Percentiles rank a stretch among this genome's conserved stretches.
phyloP scores from a whole-genome alignment of 2,888 invertebrate species.

The Sesia apiformis region DNA sequence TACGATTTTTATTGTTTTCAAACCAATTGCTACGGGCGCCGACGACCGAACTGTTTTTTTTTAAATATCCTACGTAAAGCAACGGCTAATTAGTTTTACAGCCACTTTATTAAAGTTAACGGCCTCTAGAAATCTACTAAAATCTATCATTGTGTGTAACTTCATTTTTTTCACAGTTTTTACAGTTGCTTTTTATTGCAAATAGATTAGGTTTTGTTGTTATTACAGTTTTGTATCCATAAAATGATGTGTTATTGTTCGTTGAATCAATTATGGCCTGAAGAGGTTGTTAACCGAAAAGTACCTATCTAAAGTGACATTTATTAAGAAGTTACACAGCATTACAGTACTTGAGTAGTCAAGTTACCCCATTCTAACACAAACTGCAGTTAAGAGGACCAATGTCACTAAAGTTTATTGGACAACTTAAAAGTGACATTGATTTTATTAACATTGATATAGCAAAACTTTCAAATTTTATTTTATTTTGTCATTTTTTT shows the following conservation, averaged over 20 bases:
- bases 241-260: background rate
- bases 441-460: no score
- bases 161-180: slow-evolving; percentile 27
- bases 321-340: no score
- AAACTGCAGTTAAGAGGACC: no score
- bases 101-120: slow-evolving; percentile 60
- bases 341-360: no score
- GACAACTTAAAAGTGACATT: no score
- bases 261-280: background rate
- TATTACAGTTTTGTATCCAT: slow-evolving; percentile 2
- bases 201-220: slow-evolving; percentile 50
- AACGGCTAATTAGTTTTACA: slow-evolving; percentile 63
- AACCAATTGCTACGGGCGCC: slow-evolving; percentile 47
- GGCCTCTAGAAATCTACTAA: slow-evolving; percentile 38
- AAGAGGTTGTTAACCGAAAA: no score
- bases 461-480: no score
- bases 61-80: slow-evolving; percentile 28
- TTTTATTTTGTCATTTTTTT: no score
- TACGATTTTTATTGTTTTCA: slow-evolving; percentile 70
- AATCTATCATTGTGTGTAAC: slow-evolving; percentile 27
- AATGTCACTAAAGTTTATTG: no score
- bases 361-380: no score
- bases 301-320: no score
- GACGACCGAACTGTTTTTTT: slow-evolving; percentile 23
- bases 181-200: slow-evolving; percentile 40